Conservation (phyloP, 2,113 vertebrate genomes). For the Xerus inauris region DNA sequence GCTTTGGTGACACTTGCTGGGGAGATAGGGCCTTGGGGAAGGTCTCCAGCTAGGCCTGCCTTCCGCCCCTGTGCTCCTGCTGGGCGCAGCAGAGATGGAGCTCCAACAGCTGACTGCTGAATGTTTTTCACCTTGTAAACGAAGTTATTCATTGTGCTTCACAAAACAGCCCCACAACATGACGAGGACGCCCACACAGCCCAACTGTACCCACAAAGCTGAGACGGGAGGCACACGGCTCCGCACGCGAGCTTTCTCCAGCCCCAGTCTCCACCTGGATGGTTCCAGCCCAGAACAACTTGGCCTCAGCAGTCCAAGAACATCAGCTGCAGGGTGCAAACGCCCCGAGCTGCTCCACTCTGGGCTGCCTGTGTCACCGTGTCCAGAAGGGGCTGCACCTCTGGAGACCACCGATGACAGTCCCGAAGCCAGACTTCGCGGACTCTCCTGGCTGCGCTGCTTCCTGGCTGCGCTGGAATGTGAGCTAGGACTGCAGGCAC, state of each 20-base stretch:
- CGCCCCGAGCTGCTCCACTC: too few relatives aligned
- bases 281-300: background rate
- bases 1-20: background rate
- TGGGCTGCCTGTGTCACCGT: accelerated
- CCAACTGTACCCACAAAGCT: background rate
- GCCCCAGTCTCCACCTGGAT: background rate
- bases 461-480: too few relatives aligned
- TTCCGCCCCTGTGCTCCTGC: background rate
- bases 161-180: background rate
- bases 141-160: background rate
- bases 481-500: accelerated
- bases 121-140: background rate
- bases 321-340: too few relatives aligned
- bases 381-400: too few relatives aligned
- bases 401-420: too few relatives aligned
- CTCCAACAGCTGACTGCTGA: accelerated
- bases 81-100: background rate
- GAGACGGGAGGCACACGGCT: too few relatives aligned
- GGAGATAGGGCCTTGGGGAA: background rate
- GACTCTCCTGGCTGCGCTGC: too few relatives aligned
- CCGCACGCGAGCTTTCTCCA: accelerated
- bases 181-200: too few relatives aligned
- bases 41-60: background rate
- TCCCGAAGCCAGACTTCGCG: background rate
- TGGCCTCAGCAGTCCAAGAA: background rate